Base-by-base conservation (phyloP, 2,888 invertebrate species). In the Brachyptera risi region DNA sequence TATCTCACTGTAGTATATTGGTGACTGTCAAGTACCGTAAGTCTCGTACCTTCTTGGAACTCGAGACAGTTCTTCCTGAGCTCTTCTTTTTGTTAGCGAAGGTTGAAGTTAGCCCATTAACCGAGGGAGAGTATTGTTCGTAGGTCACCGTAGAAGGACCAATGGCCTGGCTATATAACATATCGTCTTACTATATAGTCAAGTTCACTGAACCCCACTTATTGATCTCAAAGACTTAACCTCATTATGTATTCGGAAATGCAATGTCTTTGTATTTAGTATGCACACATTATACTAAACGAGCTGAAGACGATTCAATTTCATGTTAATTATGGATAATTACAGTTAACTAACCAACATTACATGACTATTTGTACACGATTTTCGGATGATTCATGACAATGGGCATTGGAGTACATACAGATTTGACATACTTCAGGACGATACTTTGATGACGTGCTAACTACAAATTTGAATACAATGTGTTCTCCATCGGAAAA, bases 181-280 rank as follows among this genome's bases (percentile, higher is more conserved):
- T 42, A 21, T 11, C 11, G 21, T 15, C 1, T 42, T 17, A 42
- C 2, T 42, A 42, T 21, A 7, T 15, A 38, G 13, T 38, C n/a
- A 4, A 13, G 47, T 47, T 47, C 47, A 47, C 21, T 21, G 47
- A 47, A 21, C 47, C 19, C 13, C 24, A n/a, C 23, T 2, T 23
- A 47, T 47, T 47, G 47, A 47, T 51, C 35, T 54, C 21, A 9
- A 35, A 38, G 21, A 21, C 31, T 7, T 51, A 13, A 23, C 35
- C 31, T 54, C 35, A 37, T 54, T 54, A 54, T 31, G 37, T 19
- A 54, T 35, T 54, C 35, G 54, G 37, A 54, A 37, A 23, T 35
- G 54, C 54, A 54, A 42, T 17, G 42, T 47, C 47, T 21, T 24
- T 24, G 23, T 24, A 11, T 31, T 31, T 5, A 31, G 7, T 31